Base-by-base conservation (phyloP, 2,888 invertebrate species). In the Andrena flavipes region DNA sequence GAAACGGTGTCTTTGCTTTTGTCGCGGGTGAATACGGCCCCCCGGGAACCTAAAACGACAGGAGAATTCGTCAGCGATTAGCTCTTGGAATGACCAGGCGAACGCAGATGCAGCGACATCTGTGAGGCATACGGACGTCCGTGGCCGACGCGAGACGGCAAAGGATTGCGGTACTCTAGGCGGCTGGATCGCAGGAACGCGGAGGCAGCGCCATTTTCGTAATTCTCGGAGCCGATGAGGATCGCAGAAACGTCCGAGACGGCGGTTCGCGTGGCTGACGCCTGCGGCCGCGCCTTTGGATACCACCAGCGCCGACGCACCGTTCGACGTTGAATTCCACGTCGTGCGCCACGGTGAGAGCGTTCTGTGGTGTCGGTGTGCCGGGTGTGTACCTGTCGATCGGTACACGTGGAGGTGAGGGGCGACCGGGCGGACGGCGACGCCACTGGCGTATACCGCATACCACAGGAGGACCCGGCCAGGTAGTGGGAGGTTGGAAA, bases 271-370 rank as follows among this genome's bases (percentile, higher is more conserved):
- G 80, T 42, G 87, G 76, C 76, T 76, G 76, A 87, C 75, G 84
- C 80, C 78, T 79, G 73, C 67, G 88, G 88, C 91, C 91, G 91
- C 92, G 91, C 92, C 92, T 92, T 90, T 87, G 88, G 88, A 91
- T 91, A 91, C 91, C 92, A 89, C 78, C 86, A 84, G 85, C 86
- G 90, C 87, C 91, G 87, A 88, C 85, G 84, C 87, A 81, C 76
- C 42, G 26, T 33, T 30, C 70, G 26, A 30, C 54, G 62, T 49
- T 83, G 77, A 75, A 84, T 78, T 77, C 76, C 79, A 23, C 65
- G 23, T 60, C 8, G 76, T 33, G 62, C 77, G 35, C 42, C 23
- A 23, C 16, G 49, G 75, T n/a, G 64, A 75, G 80, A 69, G 30
- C 60, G 48, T 72, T 54, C 63, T 2, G 63, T 49, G 33, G 63